Evolutionary conservation across 2,888 invertebrate species (phyloP), one percentile per base, ranked within the genome.

Genomic region (Argyresthia goedartella): DNA sequence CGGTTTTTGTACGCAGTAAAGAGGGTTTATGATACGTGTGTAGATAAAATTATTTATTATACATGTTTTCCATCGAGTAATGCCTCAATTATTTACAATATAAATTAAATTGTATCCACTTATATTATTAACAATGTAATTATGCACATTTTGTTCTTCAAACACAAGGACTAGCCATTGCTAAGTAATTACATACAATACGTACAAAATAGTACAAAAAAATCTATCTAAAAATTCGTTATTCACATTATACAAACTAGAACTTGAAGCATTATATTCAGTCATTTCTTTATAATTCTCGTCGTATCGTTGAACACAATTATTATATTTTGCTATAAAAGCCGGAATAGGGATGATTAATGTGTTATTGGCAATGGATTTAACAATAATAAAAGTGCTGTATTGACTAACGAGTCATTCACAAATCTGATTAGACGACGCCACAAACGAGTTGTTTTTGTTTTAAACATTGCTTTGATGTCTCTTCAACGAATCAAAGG

Each of bases 101-200:
- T 14, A 50, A 33, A 36, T 25, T 25, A 25, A 25, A 25, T 25
- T 36, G 7, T 8, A 33, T 36, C 13, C 15, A 47, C 10, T 36
- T 44, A 44, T 44, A 14, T 55, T 51, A 66, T 63, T 65, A 63
- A 61, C 66, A 66, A 63, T 66, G 60, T 55, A 66, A 76, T 78
- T 79, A 81, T 79, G 79, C 79, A 80, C 76, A 81, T 61, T 71
- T 74, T 70, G 67, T 73, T 73, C 72, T 68, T 62, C 53, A 56
- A 64, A 25, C 67, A 66, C 59, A 73, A 71, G 74, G 85, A 86
- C 85, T 86, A 86, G 85, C 82, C 81, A 67, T 80, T 72, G 82
- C 85, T 82, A 84, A 82, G 78, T 76, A 74, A 60, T 58, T 61
- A 63, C 63, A 64, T 61, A 63, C 63, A 64, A 14, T 25, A 51